A percentile compares a stretch with the other conserved stretches of the same genome.
phyloP scores from a whole-genome alignment of 2,113 vertebrate species.

The Oreotrochilus melanogaster region DNA sequence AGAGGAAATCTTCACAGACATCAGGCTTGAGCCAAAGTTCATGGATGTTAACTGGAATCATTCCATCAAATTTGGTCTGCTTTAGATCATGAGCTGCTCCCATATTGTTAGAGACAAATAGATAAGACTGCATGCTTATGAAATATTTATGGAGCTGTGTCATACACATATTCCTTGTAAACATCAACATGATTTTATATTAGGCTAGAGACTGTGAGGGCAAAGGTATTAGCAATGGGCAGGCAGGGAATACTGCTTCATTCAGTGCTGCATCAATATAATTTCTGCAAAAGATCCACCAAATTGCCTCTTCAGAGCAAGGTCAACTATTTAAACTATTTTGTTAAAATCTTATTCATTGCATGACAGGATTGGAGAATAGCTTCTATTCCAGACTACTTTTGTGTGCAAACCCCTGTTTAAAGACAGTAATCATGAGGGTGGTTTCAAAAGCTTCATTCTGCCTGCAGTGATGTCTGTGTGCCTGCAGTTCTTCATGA shows the following conservation, averaged over 20 bases:
- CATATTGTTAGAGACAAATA: not conserved
- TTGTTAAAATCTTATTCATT: not conserved
- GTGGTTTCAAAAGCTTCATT: not conserved
- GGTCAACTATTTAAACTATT: not conserved
- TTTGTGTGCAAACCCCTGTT: not conserved
- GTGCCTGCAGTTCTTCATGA: accelerated
- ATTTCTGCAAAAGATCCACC: not conserved
- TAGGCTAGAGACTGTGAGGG: slow-evolving; percentile 6
- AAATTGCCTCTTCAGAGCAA: not conserved
- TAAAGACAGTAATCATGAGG: not conserved
- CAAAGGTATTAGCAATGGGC: not conserved
- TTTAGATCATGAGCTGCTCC: slow-evolving; percentile 12
- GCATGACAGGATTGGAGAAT: not conserved
- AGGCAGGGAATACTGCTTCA: not conserved
- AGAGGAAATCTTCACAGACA: not conserved
- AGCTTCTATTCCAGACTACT: not conserved
- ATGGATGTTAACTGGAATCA: not conserved
- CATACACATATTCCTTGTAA: slow-evolving; percentile 7
- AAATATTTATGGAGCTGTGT: slow-evolving; percentile 40
- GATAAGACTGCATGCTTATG: not conserved
- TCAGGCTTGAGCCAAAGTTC: not conserved
- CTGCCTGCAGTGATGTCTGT: not conserved
- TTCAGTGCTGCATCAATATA: not conserved
- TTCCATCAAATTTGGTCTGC: not conserved
- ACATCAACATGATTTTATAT: slow-evolving; percentile 15